These are phyloP conservation scores for Tauraco hartlaubi DNA, from an alignment of 2,797 vertebrate genomes.

Conservation along the genomic window DNA sequence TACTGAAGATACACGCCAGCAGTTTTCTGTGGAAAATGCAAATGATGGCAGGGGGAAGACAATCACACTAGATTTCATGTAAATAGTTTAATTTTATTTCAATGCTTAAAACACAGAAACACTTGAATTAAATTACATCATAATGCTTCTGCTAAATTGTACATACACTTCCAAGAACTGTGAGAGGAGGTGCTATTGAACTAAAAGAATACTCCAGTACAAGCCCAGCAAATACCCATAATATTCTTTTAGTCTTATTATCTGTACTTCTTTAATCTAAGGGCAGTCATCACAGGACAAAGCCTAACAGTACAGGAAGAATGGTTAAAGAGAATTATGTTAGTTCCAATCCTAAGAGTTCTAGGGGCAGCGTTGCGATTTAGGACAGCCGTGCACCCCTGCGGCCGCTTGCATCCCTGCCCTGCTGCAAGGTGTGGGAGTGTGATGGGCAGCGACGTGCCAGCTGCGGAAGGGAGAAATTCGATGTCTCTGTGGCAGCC, in stretches of 20 bases:
- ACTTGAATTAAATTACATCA: slow-evolving; percentile 75
- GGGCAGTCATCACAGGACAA: neutral
- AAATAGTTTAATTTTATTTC: slow-evolving; percentile 80
- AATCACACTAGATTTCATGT: slow-evolving; percentile 45
- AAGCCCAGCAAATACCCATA: slow-evolving; percentile 29
- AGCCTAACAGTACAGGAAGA: neutral
- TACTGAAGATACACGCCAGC: neutral
- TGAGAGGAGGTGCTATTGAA: slow-evolving; percentile 37
- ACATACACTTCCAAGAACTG: slow-evolving; percentile 36
- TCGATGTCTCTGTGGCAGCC: neutral
- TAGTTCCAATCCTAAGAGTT: neutral
- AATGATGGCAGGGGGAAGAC: neutral
- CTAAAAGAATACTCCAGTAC: slow-evolving; percentile 35
- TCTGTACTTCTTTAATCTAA: neutral
- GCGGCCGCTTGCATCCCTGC: neutral
- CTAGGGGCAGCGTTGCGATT: neutral
- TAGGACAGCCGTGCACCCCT: neutral
- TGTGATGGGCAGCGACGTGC: neutral
- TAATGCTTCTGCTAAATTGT: slow-evolving; percentile 70
- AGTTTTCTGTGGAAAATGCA: neutral
- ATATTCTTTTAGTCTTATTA: neutral
- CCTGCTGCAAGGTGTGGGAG: neutral
- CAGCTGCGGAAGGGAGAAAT: neutral
- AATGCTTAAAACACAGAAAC: slow-evolving; percentile 73
- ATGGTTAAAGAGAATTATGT: neutral